Base-by-base conservation (phyloP, 2,888 invertebrate species). In the Ochropleura leucogaster region DNA sequence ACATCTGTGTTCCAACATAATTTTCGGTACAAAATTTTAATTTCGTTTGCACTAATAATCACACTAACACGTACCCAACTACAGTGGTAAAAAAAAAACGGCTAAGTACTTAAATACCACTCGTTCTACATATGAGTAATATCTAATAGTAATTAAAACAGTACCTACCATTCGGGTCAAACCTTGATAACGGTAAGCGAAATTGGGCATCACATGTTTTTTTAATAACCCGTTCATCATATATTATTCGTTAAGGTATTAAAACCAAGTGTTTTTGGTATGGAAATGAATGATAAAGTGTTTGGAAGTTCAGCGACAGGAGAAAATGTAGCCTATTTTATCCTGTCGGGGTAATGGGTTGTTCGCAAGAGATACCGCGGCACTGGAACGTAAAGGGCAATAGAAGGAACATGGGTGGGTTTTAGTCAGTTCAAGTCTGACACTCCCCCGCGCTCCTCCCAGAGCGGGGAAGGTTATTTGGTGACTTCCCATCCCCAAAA, bases 131-230 rank as follows among this genome's bases (percentile, higher is more conserved):
- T 74, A 62, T 51, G 82, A 82, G 67, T 83, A 64, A 74, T 80
- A 82, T 79, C 70, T 55, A 77, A 77, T 75, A 57, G 67, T 82
- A 79, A 85, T 79, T 85, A 82, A 85, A 79, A 83, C 69, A 59
- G 72, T 66, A 77, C 70, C 64, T 66, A 77, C 70, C 64, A 74
- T 76, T 79, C 30, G 60, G 62, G 51, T 70, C 71, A 64, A 20
- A 59, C 51, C 14, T 20, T 64, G 64, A 69, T 83, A 85, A 81
- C 83, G 80, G 84, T 65, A 77, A n/a, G 12, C 30, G 55, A 75
- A 75, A 74, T 80, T 72, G 77, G 30, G 14, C 60, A 55, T 69
- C 67, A 77, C 49, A 73, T 68, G n/a, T 62, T 80, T 68, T 80
- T 71, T 72, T 66, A n/a, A 40, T 3, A 76, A 69, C 67, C 49